phyloP scores from a whole-genome alignment of 2,113 vertebrate species.

The Mystacornis crossleyi region DNA sequence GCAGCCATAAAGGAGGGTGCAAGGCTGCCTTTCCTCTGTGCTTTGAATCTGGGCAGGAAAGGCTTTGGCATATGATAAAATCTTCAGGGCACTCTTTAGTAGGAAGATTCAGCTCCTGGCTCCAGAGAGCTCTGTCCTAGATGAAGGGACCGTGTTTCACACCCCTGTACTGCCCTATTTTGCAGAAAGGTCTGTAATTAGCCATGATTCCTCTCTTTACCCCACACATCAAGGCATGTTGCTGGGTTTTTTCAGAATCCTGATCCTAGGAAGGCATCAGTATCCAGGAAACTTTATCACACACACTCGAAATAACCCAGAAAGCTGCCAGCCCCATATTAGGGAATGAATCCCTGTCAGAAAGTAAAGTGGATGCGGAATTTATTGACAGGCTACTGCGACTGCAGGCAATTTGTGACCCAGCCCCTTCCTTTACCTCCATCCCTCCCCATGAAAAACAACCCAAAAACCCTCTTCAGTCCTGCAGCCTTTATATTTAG shows the following conservation, averaged over 20 bases:
- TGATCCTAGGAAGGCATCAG: conserved; percentile 67
- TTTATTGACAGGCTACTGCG: conserved; percentile 87
- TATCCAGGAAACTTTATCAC: conserved; percentile 91
- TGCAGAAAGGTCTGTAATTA: neutral
- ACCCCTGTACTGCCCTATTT: neutral
- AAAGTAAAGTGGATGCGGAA: conserved; percentile 82
- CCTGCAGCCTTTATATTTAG: conserved; percentile 51
- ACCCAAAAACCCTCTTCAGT: neutral
- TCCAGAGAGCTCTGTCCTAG: neutral
- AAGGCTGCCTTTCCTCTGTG: neutral
- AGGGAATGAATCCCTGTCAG: conserved; percentile 87
- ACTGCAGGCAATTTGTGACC: conserved; percentile 64
- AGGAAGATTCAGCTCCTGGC: neutral
- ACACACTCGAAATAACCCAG: conserved; percentile 94
- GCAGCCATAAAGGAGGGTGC: neutral
- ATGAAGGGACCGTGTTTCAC: neutral
- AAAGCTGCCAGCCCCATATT: conserved; percentile 93
- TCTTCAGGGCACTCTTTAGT: neutral
- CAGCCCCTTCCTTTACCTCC: conserved; percentile 39
- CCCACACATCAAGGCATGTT: conserved; percentile 23
- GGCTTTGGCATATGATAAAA: neutral
- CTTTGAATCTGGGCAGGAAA: neutral
- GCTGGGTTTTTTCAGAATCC: conserved; percentile 53
- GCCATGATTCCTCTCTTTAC: neutral
- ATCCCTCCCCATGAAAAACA: neutral